A percentile compares a stretch with the other conserved stretches of the same genome.
phyloP scores from a whole-genome alignment of 2,888 invertebrate species.

The Ganaspis brasiliensis region DNA sequence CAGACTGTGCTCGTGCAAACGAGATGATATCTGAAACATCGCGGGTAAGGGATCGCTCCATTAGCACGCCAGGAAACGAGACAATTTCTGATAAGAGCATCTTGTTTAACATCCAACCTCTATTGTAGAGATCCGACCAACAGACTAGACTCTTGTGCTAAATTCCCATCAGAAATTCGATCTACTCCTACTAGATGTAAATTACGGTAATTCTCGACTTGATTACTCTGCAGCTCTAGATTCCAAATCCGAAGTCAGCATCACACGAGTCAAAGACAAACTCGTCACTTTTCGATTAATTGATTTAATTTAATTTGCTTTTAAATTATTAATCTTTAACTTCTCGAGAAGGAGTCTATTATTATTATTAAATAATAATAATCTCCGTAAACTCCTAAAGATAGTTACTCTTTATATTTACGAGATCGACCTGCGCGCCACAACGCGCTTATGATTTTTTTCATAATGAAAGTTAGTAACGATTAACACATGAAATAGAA shows the following conservation, averaged over 20 bases:
- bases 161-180: conserved; percentile 4
- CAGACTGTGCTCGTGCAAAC: conserved; percentile 10
- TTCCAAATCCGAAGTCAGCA: neutral
- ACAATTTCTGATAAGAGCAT: conserved; percentile 67
- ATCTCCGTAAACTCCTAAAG: too few species aligned
- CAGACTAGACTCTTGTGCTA: conserved; percentile 16
- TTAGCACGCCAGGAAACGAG: conserved; percentile 67
- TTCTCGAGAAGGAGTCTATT: too few species aligned
- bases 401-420: too few species aligned
- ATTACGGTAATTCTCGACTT: conserved; percentile 10
- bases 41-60: conserved; percentile 63
- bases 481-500: too few species aligned
- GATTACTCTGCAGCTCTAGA: conserved; percentile 11
- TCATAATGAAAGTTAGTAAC: too few species aligned
- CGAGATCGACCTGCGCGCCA: too few species aligned
- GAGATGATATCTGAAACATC: conserved; percentile 64
- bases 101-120: conserved; percentile 58
- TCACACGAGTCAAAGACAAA: neutral
- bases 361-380: too few species aligned
- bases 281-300: neutral
- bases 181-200: conserved; percentile 15
- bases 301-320: too few species aligned
- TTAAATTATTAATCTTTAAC: too few species aligned
- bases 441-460: too few species aligned
- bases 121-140: conserved; percentile 39